Base-by-base conservation (phyloP, 2,888 invertebrate species). In the Microctonus hyperodae region DNA sequence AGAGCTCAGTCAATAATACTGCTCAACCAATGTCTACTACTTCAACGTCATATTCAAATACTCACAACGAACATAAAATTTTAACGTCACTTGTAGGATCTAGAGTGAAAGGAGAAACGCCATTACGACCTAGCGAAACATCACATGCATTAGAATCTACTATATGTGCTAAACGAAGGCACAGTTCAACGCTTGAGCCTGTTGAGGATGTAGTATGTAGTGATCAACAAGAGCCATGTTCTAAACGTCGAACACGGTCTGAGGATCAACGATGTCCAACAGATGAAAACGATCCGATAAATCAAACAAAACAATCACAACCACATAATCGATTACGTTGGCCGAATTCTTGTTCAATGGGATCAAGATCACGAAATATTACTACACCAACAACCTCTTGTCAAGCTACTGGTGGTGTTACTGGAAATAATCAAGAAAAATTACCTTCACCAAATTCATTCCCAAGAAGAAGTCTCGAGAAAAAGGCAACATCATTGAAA, bases 231-330 rank as follows among this genome's bases (percentile, higher is more conserved):
- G 81, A 81, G 23, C 74, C 78, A 0, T 77, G 74, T 31, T 65
- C 70, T 0, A 83, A 81, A 51, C 74, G 81, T 11, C 74, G 79
- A 53, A 83, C 83, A 0, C 77, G 83, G 1, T 83, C 83, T 0
- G 83, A 83, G 35, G 82, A 80, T 65, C 71, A 76, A 13, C 75
- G 72, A 0, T 73, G 68, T 83, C 79, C 83, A 74, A 75, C 80
- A 72, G 80, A 86, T 79, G 86, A 86, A 77, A 80, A 87, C 79
- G 67, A 87, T 72, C 82, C 87, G 6, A 72, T 81, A 31, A 85
- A 84, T 73, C 85, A 85, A 67, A 79, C 23, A 1, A 61, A 65
- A 75, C 64, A 9, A 23, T 22, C 11, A 1, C 40, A n/a, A 20
- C 37, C 5, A 23, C 75, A 71, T 9, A 72, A 70, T 61, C 70